Conservation (phyloP, 2,797 vertebrate species). For the Amblyopsis hoosieri region DNA sequence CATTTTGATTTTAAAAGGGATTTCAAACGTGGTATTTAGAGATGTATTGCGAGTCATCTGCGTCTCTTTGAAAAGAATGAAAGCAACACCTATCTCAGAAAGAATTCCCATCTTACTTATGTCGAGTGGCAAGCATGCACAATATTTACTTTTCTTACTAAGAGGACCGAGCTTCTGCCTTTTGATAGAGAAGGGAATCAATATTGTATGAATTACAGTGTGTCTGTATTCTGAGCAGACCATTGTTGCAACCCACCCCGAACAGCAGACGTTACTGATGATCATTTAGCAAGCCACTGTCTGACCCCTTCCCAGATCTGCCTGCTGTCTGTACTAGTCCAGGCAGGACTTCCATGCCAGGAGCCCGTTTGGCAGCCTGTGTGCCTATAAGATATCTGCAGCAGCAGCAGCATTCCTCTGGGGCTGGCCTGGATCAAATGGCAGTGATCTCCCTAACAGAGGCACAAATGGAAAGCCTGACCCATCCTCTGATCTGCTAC, state of each 20-base stretch:
- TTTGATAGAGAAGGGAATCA: constrained; percentile 67
- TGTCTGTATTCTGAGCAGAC: constrained; percentile 66
- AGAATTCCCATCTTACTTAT: constrained; percentile 65
- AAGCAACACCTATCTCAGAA: constrained; percentile 73
- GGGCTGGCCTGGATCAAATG: constrained; percentile 78
- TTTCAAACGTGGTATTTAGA: constrained; percentile 79
- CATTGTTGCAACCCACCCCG: constrained; percentile 69
- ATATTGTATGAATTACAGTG: constrained; percentile 66
- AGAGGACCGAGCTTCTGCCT: constrained; percentile 61
- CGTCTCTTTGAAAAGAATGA: constrained; percentile 74
- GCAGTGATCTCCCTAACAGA: constrained; percentile 75
- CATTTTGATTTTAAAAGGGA: constrained; percentile 73
- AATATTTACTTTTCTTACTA: constrained; percentile 64
- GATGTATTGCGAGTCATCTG: constrained; percentile 70
- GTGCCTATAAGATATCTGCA: constrained; percentile 68
- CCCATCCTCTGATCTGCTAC: constrained; percentile 74
- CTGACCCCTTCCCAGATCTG: constrained; percentile 61
- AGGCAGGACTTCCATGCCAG: constrained; percentile 52
- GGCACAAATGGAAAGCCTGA: constrained; percentile 72
- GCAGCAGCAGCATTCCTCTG: constrained; percentile 76
- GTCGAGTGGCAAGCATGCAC: constrained; percentile 71
- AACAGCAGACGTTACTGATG: constrained; percentile 61
- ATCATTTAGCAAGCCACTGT: constrained; percentile 66
- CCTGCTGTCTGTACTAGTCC: constrained; percentile 53
- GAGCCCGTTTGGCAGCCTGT: constrained; percentile 61